phyloP scores from a whole-genome alignment of 2,888 invertebrate genomes.

The Empis stercorea region DNA sequence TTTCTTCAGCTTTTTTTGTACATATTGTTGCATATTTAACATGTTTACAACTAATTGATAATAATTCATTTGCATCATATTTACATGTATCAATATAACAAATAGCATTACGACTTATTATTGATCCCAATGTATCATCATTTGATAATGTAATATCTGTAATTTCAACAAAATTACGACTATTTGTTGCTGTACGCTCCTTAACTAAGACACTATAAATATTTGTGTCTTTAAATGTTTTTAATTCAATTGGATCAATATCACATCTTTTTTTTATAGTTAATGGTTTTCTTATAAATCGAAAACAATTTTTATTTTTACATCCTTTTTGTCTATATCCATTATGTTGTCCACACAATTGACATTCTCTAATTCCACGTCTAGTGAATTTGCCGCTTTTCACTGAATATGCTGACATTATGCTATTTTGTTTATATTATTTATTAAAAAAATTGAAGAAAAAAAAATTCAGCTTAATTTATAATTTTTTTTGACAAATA shows the following conservation, averaged over 20 bases:
- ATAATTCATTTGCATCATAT: constrained; percentile 17
- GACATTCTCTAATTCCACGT: not conserved
- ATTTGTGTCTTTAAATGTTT: constrained; percentile 46
- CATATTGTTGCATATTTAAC: constrained; percentile 19
- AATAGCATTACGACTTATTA: constrained; percentile 24
- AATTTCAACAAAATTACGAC: constrained; percentile 58
- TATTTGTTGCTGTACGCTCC: constrained; percentile 56
- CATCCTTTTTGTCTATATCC: not conserved
- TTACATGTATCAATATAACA: constrained; percentile 27
- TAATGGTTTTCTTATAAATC: not conserved
- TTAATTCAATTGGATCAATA: constrained; percentile 35
- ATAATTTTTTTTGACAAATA: too few species aligned
- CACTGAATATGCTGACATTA: too few species aligned
- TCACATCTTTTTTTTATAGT: not conserved
- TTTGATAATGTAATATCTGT: constrained; percentile 32
- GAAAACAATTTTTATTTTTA: not conserved
- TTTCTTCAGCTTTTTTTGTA: constrained; percentile 21
- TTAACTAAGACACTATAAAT: constrained; percentile 56
- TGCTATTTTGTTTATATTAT: too few species aligned
- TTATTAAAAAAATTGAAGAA: too few species aligned
- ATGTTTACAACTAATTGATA: constrained; percentile 25
- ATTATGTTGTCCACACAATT: not conserved
- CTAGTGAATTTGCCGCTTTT: too few species aligned
- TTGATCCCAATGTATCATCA: constrained; percentile 29
- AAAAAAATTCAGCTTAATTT: too few species aligned